Evolutionary conservation across 2,797 vertebrate genomes (phyloP).

Genomic region (Schizothorax lantsangensis): DNA sequence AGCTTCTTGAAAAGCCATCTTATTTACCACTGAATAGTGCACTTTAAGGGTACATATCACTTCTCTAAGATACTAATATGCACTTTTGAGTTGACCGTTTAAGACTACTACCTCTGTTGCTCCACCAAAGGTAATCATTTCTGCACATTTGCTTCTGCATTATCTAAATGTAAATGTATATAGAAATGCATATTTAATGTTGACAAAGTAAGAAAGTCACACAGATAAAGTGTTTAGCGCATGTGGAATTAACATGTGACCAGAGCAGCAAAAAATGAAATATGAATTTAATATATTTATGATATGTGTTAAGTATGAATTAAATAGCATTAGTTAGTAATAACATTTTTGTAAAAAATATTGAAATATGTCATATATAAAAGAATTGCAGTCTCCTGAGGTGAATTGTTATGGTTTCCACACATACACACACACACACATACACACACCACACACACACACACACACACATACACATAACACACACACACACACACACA

Average conservation of each 20-base stretch:
- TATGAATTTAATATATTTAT: background rate
- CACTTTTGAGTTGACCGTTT: background rate
- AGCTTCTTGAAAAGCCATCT: background rate
- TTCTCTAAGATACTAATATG: background rate
- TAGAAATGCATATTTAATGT: background rate
- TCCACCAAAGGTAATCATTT: background rate
- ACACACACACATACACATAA: no score
- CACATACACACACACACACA: no score
- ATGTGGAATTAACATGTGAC: background rate
- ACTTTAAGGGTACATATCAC: background rate
- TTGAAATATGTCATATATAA: background rate
- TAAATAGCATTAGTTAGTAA: background rate
- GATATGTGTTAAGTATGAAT: no score
- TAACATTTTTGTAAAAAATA: background rate
- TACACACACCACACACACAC: no score
- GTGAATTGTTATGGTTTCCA: background rate
- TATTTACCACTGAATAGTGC: background rate
- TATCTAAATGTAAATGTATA: background rate
- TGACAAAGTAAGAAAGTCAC: background rate
- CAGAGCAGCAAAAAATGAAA: background rate
- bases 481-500: background rate
- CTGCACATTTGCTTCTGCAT: background rate
- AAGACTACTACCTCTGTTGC: background rate
- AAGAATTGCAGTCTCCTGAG: background rate
- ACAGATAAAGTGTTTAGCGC: background rate